Conservation (phyloP, 2,888 invertebrate species). For the Ellobium chinense region DNA sequence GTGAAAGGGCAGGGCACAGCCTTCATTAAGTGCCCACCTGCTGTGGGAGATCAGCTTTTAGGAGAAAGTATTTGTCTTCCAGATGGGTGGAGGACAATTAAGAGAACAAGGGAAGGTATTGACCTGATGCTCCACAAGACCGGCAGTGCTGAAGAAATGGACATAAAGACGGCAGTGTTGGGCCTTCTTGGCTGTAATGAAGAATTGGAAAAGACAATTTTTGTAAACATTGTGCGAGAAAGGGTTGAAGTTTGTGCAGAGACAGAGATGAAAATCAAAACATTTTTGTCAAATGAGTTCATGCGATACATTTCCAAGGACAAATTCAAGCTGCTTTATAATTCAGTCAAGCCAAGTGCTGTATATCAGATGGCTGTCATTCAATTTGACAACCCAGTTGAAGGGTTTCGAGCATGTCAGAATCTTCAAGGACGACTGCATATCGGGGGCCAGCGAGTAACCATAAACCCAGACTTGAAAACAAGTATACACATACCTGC, state of each 20-base stretch:
- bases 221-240: conserved; percentile 17
- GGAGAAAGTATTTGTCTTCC: neutral
- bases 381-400: conserved; percentile 38
- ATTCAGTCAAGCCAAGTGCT: neutral
- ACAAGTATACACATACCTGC: conserved; percentile 49
- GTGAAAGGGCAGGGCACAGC: conserved; percentile 52
- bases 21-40: conserved; percentile 35
- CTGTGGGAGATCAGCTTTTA: conserved; percentile 4
- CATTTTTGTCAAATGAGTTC: neutral
- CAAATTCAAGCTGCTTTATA: neutral
- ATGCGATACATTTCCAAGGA: neutral
- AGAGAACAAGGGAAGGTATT: neutral
- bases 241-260: neutral
- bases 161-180: conserved; percentile 17
- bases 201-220: neutral
- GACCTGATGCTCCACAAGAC: conserved; percentile 36
- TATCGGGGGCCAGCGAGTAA: conserved; percentile 34
- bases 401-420: conserved; percentile 38
- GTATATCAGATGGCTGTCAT: conserved; percentile 14
- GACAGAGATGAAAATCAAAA: conserved; percentile 4
- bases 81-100: neutral
- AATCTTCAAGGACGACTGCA: neutral
- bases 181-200: neutral
- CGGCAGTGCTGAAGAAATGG: conserved; percentile 19
- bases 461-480: conserved; percentile 51